Conservation (phyloP, 2,113 vertebrate species). For the Halichoerus grypus region DNA sequence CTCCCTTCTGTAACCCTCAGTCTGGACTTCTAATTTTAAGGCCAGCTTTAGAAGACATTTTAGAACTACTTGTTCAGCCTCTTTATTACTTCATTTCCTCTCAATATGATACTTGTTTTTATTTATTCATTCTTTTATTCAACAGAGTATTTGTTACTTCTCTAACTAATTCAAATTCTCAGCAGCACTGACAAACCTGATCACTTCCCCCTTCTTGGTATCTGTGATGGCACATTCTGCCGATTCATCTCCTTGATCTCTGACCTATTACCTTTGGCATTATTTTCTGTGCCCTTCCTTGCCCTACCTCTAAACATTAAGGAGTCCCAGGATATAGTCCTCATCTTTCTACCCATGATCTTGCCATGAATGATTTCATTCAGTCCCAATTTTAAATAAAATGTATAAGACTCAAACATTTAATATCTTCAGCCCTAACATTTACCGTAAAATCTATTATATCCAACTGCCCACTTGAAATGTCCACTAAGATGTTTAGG, state of each 20-base stretch:
- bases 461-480: not conserved
- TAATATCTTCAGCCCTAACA: not conserved
- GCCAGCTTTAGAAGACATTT: not conserved
- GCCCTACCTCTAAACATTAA: not conserved
- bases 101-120: not conserved
- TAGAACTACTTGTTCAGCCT: not conserved
- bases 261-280: not conserved
- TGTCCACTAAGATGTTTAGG: not conserved
- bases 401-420: not conserved
- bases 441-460: not conserved
- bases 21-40: not conserved
- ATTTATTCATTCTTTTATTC: not conserved
- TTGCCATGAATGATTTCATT: not conserved
- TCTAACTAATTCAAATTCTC: conserved; percentile 38
- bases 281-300: not conserved
- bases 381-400: not conserved
- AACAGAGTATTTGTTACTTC: not conserved
- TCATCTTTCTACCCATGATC: not conserved
- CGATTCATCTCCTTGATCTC: not conserved
- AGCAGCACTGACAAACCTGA: not conserved
- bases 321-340: not conserved
- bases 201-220: not conserved
- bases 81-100: not conserved
- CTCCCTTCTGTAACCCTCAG: too few relatives aligned
- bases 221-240: not conserved